These are phyloP conservation scores for Bellardia pandia DNA, from an alignment of 2,888 invertebrate species.

Conservation along the genomic window DNA sequence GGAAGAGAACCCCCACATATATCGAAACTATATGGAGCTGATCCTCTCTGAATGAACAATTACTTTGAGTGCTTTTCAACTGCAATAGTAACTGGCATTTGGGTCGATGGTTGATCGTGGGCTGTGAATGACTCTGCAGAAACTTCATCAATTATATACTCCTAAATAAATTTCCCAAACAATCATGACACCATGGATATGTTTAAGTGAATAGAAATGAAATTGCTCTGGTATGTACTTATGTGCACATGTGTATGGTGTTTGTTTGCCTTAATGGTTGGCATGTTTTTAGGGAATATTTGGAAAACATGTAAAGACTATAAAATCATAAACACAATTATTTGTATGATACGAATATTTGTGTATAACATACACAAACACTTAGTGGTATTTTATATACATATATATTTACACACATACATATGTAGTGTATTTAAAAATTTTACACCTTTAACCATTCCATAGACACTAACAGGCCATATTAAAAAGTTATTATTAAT, in stretches of 20 bases:
- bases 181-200: background rate
- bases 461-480: background rate
- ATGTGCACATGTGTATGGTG: background rate
- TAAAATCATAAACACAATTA: background rate
- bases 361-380: background rate
- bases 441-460: background rate
- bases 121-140: too few relatives aligned
- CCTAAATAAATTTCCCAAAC: background rate
- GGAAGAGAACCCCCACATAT: too few relatives aligned
- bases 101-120: too few relatives aligned
- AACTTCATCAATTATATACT: background rate
- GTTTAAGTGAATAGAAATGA: background rate
- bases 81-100: too few relatives aligned
- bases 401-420: background rate
- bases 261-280: slow-evolving; percentile 22
- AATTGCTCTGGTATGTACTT: background rate
- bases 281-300: slow-evolving; percentile 13
- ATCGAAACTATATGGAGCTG: too few relatives aligned
- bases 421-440: background rate
- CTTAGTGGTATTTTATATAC: background rate
- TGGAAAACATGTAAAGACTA: background rate
- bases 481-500: background rate
- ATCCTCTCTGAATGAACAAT: too few relatives aligned
- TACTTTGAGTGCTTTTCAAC: too few relatives aligned
- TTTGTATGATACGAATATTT: background rate